Percentiles rank a stretch among this genome's conserved stretches.
Evolutionary conservation across 2,888 invertebrate species (phyloP).

Genomic region (Ctenicera cuprea): DNA sequence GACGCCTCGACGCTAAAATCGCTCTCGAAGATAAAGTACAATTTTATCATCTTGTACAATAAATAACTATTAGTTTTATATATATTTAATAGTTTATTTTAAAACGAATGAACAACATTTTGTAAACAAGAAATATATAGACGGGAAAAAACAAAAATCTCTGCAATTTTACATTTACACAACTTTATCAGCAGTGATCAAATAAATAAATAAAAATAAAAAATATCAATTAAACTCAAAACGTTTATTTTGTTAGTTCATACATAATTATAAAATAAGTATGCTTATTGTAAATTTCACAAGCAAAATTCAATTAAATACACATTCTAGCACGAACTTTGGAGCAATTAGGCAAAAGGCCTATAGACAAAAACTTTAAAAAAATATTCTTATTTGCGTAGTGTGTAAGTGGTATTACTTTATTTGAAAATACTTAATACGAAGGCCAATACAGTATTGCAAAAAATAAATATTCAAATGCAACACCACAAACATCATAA

Average conservation of each 20-base stretch:
- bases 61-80: no score
- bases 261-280: neutral
- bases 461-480: conserved; percentile 24
- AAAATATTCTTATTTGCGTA: neutral
- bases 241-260: conserved; percentile 2
- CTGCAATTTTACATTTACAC: no score
- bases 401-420: neutral
- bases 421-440: neutral
- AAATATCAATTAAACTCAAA: neutral
- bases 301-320: conserved; percentile 15
- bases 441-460: neutral
- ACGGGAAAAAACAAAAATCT: no score
- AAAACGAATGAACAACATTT: no score
- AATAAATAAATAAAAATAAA: no score
- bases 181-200: no score
- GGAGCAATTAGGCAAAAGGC: conserved; percentile 6
- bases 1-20: no score
- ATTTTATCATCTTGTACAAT: no score
- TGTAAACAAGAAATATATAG: no score
- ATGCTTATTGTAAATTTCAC: neutral
- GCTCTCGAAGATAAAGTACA: no score
- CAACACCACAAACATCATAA: conserved; percentile 33
- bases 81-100: no score
- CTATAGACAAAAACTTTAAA: conserved; percentile 8
- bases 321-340: conserved; percentile 3